These are phyloP conservation scores for Podarcis cretensis DNA, from an alignment of 2,113 vertebrate species.

Conservation along the genomic window DNA sequence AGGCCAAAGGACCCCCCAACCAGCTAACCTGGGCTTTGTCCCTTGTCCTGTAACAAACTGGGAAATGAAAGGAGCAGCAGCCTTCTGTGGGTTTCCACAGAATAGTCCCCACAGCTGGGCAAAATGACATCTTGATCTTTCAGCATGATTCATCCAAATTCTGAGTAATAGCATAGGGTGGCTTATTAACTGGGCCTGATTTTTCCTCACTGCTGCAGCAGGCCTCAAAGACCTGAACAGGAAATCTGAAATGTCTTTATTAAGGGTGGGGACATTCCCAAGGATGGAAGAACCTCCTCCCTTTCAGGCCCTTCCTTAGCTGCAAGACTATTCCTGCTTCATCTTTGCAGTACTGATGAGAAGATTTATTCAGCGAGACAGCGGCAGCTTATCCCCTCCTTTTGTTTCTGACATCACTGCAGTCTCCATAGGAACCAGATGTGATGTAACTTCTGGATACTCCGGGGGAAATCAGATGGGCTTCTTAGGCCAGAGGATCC, in stretches of 20 bases:
- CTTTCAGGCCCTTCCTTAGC: neutral
- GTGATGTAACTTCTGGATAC: neutral
- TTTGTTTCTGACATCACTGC: neutral
- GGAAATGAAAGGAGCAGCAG: constrained; percentile 56
- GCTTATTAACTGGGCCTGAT: neutral
- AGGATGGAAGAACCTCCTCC: neutral
- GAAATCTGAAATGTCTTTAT: constrained; percentile 20
- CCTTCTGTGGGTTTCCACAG: constrained; percentile 44
- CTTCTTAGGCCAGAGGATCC: neutral
- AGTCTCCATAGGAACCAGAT: neutral
- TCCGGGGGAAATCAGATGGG: neutral
- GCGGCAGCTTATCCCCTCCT: neutral
- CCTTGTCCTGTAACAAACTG: neutral
- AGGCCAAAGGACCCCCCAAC: constrained; percentile 57
- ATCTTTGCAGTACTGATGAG: neutral
- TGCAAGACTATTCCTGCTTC: neutral
- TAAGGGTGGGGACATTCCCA: neutral
- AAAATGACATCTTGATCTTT: neutral
- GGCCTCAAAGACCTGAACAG: neutral
- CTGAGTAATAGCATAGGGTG: neutral
- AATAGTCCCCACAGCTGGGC: neutral
- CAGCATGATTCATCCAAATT: neutral
- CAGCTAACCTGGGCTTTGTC: constrained; percentile 38
- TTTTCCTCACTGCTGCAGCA: neutral
- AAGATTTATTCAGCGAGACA: neutral